phyloP scores from a whole-genome alignment of 23 tunicate genomes.

The Phallusia fumigata region DNA sequence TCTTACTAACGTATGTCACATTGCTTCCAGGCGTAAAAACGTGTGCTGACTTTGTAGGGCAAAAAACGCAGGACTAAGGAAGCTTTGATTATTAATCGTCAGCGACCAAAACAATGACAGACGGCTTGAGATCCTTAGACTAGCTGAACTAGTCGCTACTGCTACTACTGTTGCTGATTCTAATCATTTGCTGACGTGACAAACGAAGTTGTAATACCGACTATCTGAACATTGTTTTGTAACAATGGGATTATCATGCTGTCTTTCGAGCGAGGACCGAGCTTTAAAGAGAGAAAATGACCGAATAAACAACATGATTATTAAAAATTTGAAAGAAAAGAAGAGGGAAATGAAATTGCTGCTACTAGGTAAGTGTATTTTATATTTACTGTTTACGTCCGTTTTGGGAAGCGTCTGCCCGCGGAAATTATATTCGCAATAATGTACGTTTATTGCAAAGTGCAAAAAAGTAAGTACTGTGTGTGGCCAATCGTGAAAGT shows the following conservation, averaged over 20 bases:
- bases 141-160: neutral
- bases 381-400: no score
- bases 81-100: neutral
- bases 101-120: neutral
- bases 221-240: neutral
- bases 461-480: no score
- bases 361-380: conserved; percentile 55
- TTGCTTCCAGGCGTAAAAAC: neutral
- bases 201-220: no score
- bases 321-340: conserved; percentile 21
- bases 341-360: conserved; percentile 67
- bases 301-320: conserved; percentile 42
- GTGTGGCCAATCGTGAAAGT: no score
- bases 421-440: no score
- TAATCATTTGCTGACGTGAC: no score
- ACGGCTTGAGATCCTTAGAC: neutral
- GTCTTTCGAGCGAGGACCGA: conserved; percentile 49
- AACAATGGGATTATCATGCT: conserved; percentile 35
- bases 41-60: neutral
- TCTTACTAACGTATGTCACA: no score
- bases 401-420: no score
- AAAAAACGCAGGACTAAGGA: neutral
- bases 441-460: no score
- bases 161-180: no score
- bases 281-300: conserved; percentile 35